phyloP scores from a whole-genome alignment of 92 coral and sea anemone species.

The Epizoanthus scotinus region DNA sequence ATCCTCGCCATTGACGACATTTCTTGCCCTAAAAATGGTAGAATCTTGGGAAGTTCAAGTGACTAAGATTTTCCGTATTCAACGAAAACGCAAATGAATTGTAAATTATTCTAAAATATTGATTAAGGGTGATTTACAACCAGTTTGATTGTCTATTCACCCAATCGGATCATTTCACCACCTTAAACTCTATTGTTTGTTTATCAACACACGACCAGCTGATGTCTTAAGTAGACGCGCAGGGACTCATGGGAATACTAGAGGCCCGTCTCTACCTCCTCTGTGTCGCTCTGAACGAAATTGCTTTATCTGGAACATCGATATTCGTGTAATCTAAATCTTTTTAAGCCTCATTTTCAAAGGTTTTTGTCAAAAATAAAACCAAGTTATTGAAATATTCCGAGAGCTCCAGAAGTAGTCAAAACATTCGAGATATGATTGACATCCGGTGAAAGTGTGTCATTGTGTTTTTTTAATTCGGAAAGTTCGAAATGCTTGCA shows the following conservation, averaged over 20 bases:
- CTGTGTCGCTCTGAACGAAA: no score
- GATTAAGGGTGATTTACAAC: slow-evolving; percentile 39
- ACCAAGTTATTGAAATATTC: background rate
- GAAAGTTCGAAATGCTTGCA: slow-evolving; percentile 11
- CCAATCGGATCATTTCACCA: slow-evolving; percentile 20
- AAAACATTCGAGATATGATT: slow-evolving; percentile 28
- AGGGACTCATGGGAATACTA: slow-evolving; percentile 16
- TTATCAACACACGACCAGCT: slow-evolving; percentile 36
- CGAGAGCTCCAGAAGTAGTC: background rate
- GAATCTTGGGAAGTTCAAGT: background rate
- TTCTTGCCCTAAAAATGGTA: background rate
- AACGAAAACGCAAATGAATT: slow-evolving; percentile 40
- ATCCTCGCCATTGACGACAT: background rate
- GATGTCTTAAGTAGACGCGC: slow-evolving; percentile 11
- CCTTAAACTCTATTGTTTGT: slow-evolving; percentile 22
- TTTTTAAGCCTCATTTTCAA: no score
- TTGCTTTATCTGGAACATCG: no score
- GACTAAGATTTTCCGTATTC: slow-evolving; percentile 37
- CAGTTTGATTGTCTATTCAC: slow-evolving; percentile 24
- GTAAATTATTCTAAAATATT: slow-evolving; percentile 39
- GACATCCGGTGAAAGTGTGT: background rate
- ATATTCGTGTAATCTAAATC: no score
- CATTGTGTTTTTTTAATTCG: slow-evolving; percentile 6
- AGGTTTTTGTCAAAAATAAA: no score
- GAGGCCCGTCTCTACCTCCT: background rate